Evolutionary conservation across 2,113 vertebrate species (phyloP).

Genomic region (Nothoprocta perdicaria): DNA sequence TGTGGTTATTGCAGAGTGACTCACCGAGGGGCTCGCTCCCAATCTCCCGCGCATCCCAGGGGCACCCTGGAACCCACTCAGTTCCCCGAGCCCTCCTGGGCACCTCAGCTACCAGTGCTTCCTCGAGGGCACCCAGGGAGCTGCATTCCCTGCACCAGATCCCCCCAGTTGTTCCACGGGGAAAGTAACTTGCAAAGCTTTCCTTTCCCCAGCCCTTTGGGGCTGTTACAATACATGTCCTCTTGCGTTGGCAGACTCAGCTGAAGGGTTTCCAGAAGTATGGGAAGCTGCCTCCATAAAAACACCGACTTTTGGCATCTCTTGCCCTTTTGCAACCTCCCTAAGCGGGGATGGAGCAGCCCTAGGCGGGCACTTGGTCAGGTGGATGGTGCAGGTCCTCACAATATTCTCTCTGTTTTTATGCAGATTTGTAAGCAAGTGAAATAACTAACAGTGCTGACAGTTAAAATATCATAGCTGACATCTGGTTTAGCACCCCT

Average conservation of each 20-base stretch:
- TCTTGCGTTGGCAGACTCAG: too few relatives aligned
- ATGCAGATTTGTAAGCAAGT: not conserved
- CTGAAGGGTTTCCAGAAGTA: not conserved
- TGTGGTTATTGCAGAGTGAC: not conserved
- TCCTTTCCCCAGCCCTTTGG: not conserved
- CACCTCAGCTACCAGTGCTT: not conserved
- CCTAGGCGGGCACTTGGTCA: too few relatives aligned
- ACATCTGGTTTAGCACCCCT: not conserved
- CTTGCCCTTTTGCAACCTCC: not conserved
- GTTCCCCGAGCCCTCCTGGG: not conserved
- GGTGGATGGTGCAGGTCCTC: not conserved
- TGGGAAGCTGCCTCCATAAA: not conserved
- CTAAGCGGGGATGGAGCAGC: not conserved
- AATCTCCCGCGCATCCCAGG: not conserved
- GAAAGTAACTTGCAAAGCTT: not conserved
- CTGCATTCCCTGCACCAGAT: not conserved
- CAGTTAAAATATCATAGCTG: not conserved
- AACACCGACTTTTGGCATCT: too few relatives aligned
- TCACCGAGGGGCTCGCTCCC: not conserved
- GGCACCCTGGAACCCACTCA: not conserved
- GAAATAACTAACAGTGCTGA: not conserved
- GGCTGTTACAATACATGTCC: not conserved
- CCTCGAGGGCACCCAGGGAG: not conserved
- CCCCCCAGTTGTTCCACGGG: not conserved
- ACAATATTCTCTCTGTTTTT: not conserved